These are phyloP conservation scores for Drosophila vallismaia DNA, from an alignment of 2,888 invertebrate genomes.

Conservation along the genomic window DNA sequence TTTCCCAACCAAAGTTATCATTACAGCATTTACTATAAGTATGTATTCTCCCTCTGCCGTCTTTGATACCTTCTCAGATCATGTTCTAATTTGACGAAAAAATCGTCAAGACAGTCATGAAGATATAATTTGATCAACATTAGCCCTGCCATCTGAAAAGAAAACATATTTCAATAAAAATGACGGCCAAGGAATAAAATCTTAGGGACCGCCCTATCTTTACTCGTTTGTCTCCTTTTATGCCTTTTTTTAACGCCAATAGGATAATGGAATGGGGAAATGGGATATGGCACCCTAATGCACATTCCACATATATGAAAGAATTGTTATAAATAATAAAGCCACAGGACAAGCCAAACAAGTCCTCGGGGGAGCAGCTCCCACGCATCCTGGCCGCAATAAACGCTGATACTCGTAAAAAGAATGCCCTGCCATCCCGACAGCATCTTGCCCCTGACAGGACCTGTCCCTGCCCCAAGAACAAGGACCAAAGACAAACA, in stretches of 20 bases:
- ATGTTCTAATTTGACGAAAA: not conserved
- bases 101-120: not conserved
- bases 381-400: conserved; percentile 51
- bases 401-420: conserved; percentile 73
- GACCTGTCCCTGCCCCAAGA: too few relatives aligned
- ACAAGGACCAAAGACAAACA: conserved; percentile 5
- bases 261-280: not conserved
- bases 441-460: conserved; percentile 7
- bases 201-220: not conserved
- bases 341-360: conserved; percentile 48
- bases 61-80: not conserved
- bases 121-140: not conserved
- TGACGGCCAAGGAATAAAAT: not conserved
- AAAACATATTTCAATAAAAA: not conserved
- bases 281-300: not conserved
- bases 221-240: not conserved
- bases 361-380: conserved; percentile 37
- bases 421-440: conserved; percentile 19
- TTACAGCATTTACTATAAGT: too few relatives aligned
- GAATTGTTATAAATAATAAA: conserved; percentile 75
- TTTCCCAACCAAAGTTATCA: too few relatives aligned
- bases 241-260: not conserved
- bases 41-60: too few relatives aligned
- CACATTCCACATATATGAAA: conserved; percentile 17
- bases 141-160: not conserved